Evolutionary conservation across 2,797 vertebrate genomes (phyloP), one percentile per base, ranked within the genome.

Genomic region (Catharus ustulatus): DNA sequence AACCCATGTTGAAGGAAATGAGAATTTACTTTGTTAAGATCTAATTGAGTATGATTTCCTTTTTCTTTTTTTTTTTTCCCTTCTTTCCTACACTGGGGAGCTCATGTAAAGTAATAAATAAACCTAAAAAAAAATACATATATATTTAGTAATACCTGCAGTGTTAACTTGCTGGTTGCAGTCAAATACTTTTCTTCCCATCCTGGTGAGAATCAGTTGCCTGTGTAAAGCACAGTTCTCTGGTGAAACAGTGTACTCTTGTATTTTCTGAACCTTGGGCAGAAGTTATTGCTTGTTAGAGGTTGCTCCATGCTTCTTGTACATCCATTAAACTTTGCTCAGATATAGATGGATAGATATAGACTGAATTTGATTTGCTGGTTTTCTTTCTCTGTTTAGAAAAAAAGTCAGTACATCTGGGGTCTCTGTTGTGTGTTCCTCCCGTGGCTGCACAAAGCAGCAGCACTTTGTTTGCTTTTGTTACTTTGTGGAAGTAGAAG

Each of bases 1-100:
- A 88, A 88, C 23, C 11, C 51, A 67, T 52, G 51, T 63, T 94
- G 74, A 90, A 93, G 54, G 80, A 94, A 90, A 94, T 95, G 74
- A 91, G 48, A 78, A 91, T 94, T 91, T 88, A 87, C 51, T 69
- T 20, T 51, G 11, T 71, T 87, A 87, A 11, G 29, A 62, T 81
- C 21, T 76, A 91, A 95, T 40, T 52, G 55, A 86, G n/a, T 69
- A 54, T 34, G 5, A 13, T 12, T 61, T 52, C 38, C 38, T 38
- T 38, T 38, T 38, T 59, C 59, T 72, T 34, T 40, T 51, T 29
- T n/a, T 54, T 69, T 36, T 30, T 9, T 1, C 1, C 10, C 15
- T 36, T 71, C 19, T 78, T 86, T 54, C 15, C 20, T 78, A 30
- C 7, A 19, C 11, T 32, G 18, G 20, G 42, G 22, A 75, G 32